Base-by-base conservation (phyloP, 2,113 vertebrate genomes). In the Lampris megalopsis region DNA sequence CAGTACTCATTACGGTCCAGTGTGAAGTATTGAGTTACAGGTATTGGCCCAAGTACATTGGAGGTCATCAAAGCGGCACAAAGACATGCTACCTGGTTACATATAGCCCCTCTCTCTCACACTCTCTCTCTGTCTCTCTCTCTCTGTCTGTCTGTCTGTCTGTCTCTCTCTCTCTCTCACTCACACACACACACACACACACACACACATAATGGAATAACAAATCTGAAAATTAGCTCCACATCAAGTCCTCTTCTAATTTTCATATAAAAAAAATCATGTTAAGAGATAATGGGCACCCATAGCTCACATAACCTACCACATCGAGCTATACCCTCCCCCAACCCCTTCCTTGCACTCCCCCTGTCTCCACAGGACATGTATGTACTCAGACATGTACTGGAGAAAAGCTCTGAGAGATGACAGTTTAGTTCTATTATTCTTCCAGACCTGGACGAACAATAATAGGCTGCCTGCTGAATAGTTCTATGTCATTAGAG, bases 401-500 rank as follows among this genome's bases (percentile, higher is more conserved):
- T 3, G 79, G 9, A 71, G 68, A 68, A 84, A 86, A 78, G 80
- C 82, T 81, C 47, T 38, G 0, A 6, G 52, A 77, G 83, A 75
- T 69, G 81, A 83, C 82, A 80, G 77, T 86, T 86, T 73, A 62
- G 64, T 68, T 79, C 73, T 77, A 89, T 88, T 89, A 89, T 90
- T 86, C 86, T 78, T 36, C 62, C 73, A 59, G 61, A 80, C 74
- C 75, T 71, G 75, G 74, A 84, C 56, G 70, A 72, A 84, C 85
- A 89, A 88, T 91, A 85, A 89, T 63, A 68, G 79, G 61, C 64
- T 70, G 88, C 79, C 81, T 24, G 73, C 70, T 88, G 88, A 89
- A 90, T 88, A 86, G 87, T 81, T 85, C 59, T 43, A 43, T 87
- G 84, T 92, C 87, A 90, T 91, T 90, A 92, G 73, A 89, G 89